Evolutionary conservation across 1,140 invertebrate genomes (phyloP).

Genomic region (Apis cerana): DNA sequence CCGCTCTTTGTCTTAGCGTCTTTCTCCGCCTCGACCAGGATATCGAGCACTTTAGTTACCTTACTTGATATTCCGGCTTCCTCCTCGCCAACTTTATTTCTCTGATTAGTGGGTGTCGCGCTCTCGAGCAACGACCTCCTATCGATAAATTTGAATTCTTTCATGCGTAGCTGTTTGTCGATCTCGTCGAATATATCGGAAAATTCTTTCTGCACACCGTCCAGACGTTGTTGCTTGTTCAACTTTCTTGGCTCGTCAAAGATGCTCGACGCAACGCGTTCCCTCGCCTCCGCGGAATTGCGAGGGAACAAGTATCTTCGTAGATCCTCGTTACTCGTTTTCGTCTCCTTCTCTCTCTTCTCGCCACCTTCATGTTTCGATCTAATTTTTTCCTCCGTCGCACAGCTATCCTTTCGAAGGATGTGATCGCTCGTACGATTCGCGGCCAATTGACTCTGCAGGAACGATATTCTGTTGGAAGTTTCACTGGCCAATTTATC

Average conservation of each 20-base stretch:
- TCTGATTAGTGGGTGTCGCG: slow-evolving; percentile 19
- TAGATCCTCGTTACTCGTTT: slow-evolving; percentile 27
- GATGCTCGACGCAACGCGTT: not conserved
- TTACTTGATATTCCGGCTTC: slow-evolving; percentile 62
- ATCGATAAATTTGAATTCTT: slow-evolving; percentile 56
- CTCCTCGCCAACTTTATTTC: slow-evolving; percentile 43
- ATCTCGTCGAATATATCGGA: slow-evolving; percentile 75
- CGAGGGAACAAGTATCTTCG: slow-evolving; percentile 39
- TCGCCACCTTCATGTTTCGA: slow-evolving; percentile 34
- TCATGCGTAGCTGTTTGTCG: slow-evolving; percentile 69
- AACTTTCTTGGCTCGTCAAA: slow-evolving; percentile 17
- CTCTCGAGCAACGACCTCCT: not conserved
- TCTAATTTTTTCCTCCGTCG: slow-evolving; percentile 34
- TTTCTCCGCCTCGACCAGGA: slow-evolving; percentile 66
- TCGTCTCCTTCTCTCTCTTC: slow-evolving; percentile 30
- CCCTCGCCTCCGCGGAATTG: not conserved
- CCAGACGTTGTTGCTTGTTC: slow-evolving; percentile 23
- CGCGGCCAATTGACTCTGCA: slow-evolving; percentile 61
- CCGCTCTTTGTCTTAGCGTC: slow-evolving; percentile 48
- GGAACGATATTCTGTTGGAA: slow-evolving; percentile 56
- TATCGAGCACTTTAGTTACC: slow-evolving; percentile 70
- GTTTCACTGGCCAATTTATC: slow-evolving; percentile 51
- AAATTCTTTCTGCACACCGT: slow-evolving; percentile 69
- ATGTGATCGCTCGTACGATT: slow-evolving; percentile 52
- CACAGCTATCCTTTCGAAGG: not conserved